A percentile compares a stretch with the other conserved stretches of the same genome.
phyloP scores from a whole-genome alignment of 2,888 invertebrate genomes.

The Epinotia nisella region DNA sequence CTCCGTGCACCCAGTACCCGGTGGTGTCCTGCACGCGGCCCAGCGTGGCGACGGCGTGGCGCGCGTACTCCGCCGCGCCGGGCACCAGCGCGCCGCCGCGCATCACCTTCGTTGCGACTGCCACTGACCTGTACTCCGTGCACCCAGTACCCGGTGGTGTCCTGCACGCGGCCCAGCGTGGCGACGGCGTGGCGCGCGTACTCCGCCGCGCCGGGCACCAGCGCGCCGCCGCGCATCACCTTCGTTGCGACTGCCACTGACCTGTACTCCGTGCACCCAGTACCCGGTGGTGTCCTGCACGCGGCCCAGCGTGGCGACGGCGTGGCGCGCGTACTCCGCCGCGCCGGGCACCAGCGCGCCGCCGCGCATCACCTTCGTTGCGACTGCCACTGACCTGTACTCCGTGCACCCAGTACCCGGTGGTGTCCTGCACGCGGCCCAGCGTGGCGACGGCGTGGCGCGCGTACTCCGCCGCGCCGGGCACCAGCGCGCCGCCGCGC shows the following conservation, averaged over 20 bases:
- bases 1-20: too few species aligned
- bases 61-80: too few species aligned
- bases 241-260: conserved; percentile 74
- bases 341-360: conserved; percentile 88
- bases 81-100: too few species aligned
- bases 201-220: conserved; percentile 88
- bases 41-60: too few species aligned
- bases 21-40: too few species aligned
- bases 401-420: conserved; percentile 96
- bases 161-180: conserved; percentile 90
- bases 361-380: conserved; percentile 87
- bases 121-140: conserved; percentile 93
- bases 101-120: too few species aligned
- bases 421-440: conserved; percentile 90
- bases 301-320: conserved; percentile 92
- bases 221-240: conserved; percentile 87
- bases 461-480: conserved; percentile 88
- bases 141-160: conserved; percentile 95
- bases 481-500: conserved; percentile 87
- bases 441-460: conserved; percentile 91
- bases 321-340: conserved; percentile 88
- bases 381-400: conserved; percentile 87
- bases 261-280: conserved; percentile 96
- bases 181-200: conserved; percentile 91
- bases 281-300: conserved; percentile 93